These are phyloP conservation scores for Drosophila grimshawi DNA, from an alignment of 1,140 invertebrate genomes.

Conservation along the genomic window DNA sequence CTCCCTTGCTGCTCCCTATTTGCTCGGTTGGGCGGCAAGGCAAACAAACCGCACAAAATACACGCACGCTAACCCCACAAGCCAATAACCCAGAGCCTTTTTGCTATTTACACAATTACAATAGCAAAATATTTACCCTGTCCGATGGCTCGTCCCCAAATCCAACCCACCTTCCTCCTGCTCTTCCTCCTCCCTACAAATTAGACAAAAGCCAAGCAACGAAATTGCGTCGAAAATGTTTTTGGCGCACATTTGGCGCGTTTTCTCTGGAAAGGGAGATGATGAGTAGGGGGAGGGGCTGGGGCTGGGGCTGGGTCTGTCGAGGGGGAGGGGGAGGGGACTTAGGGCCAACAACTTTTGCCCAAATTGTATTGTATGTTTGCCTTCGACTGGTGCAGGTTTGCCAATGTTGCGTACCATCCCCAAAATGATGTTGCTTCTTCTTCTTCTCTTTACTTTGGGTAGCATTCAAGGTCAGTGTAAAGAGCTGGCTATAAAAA, in stretches of 20 bases:
- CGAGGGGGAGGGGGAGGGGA: conserved; percentile 1
- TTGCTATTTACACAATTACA: conserved; percentile 80
- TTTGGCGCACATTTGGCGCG: conserved; percentile 26
- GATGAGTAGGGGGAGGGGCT: too few relatives aligned
- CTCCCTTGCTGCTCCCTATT: background rate
- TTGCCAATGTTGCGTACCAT: conserved; percentile 19
- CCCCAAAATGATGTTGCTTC: conserved; percentile 8
- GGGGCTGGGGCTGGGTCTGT: background rate
- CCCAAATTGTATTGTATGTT: conserved; percentile 54
- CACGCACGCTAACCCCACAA: conserved; percentile 54
- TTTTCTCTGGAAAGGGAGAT: background rate
- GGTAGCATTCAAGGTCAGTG: conserved; percentile 71
- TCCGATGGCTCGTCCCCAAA: conserved; percentile 7
- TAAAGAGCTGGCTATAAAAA: conserved; percentile 61
- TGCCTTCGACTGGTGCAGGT: background rate
- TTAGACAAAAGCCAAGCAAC: conserved; percentile 35
- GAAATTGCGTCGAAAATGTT: conserved; percentile 76
- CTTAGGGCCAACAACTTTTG: conserved; percentile 45
- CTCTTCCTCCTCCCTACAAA: background rate
- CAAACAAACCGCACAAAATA: conserved; percentile 63
- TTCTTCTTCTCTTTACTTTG: conserved; percentile 35
- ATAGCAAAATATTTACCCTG: conserved; percentile 52
- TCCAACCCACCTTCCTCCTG: background rate
- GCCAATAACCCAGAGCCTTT: conserved; percentile 75
- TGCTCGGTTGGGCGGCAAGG: conserved; percentile 18